phyloP scores from a whole-genome alignment of 2,113 vertebrate species.

The Leptobrachium leishanense region DNA sequence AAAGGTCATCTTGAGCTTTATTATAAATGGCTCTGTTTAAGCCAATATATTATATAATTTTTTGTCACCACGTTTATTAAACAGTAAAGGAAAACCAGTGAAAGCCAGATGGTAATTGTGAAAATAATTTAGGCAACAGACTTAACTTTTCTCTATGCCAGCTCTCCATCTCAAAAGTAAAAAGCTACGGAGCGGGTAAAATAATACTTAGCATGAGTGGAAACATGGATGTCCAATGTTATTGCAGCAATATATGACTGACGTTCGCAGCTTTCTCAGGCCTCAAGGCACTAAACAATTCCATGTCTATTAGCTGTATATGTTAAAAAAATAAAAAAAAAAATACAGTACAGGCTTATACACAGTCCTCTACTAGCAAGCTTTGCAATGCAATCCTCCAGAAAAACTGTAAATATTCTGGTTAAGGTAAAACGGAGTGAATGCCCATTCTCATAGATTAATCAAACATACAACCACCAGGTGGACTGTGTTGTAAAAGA shows the following conservation, averaged over 20 bases:
- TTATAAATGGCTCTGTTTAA: conserved; percentile 20
- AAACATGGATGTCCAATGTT: neutral
- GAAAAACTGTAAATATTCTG: neutral
- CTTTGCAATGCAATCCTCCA: neutral
- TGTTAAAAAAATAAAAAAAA: conserved; percentile 7
- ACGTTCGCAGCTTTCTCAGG: neutral
- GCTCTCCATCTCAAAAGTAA: conserved; percentile 15
- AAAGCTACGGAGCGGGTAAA: conserved; percentile 31
- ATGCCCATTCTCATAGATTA: too few species aligned
- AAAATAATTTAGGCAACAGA: conserved; percentile 29
- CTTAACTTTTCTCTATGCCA: conserved; percentile 25
- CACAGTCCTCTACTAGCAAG: neutral
- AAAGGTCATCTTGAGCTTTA: conserved; percentile 25
- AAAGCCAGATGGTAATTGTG: conserved; percentile 18
- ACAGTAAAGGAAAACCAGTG: conserved; percentile 48
- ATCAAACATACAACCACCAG: neutral
- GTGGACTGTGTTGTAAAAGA: neutral
- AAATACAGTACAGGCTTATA: neutral
- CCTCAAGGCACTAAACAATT: conserved; percentile 49
- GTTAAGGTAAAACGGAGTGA: conserved; percentile 2
- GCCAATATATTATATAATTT: conserved; percentile 44
- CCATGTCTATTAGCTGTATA: neutral
- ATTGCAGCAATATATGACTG: fast-evolving
- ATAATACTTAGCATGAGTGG: conserved; percentile 31
- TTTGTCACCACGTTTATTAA: conserved; percentile 9